phyloP scores from a whole-genome alignment of 2,797 vertebrate species.

The Oreonectes daqikongensis region DNA sequence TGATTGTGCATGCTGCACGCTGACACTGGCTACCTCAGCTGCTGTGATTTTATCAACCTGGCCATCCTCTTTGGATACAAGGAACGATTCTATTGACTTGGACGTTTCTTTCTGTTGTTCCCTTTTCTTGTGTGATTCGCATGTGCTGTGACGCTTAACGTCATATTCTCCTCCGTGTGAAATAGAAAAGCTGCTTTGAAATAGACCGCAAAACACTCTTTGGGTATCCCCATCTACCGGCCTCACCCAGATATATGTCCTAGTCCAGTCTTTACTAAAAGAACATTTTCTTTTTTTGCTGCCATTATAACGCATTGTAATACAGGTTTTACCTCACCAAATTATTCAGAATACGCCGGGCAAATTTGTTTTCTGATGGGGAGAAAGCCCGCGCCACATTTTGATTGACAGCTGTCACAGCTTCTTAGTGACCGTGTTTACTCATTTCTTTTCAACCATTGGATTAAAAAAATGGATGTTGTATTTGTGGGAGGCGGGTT shows the following conservation, averaged over 20 bases:
- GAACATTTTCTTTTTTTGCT: too few species aligned
- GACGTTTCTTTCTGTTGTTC: slow-evolving; percentile 13
- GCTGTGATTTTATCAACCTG: slow-evolving; percentile 25
- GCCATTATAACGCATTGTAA: too few species aligned
- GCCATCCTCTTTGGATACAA: not conserved
- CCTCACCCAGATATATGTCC: not conserved
- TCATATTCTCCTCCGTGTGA: not conserved
- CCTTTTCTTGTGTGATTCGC: slow-evolving; percentile 13
- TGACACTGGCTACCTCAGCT: slow-evolving; percentile 15
- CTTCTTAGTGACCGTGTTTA: too few species aligned
- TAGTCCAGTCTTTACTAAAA: not conserved
- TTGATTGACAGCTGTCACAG: too few species aligned
- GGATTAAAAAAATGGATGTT: too few species aligned
- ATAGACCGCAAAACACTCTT: not conserved
- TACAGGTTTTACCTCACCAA: too few species aligned
- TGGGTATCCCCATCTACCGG: not conserved
- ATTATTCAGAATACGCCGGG: too few species aligned
- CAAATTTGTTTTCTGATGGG: too few species aligned
- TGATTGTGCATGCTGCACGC: slow-evolving; percentile 18
- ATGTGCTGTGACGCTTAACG: not conserved
- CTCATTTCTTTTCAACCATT: too few species aligned
- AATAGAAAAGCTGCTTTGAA: slow-evolving; percentile 11
- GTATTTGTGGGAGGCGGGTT: too few species aligned
- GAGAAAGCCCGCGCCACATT: too few species aligned
- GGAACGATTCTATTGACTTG: slow-evolving; percentile 10